These are phyloP conservation scores for Mugil cephalus DNA, from an alignment of 2,113 vertebrate species.

Conservation along the genomic window DNA sequence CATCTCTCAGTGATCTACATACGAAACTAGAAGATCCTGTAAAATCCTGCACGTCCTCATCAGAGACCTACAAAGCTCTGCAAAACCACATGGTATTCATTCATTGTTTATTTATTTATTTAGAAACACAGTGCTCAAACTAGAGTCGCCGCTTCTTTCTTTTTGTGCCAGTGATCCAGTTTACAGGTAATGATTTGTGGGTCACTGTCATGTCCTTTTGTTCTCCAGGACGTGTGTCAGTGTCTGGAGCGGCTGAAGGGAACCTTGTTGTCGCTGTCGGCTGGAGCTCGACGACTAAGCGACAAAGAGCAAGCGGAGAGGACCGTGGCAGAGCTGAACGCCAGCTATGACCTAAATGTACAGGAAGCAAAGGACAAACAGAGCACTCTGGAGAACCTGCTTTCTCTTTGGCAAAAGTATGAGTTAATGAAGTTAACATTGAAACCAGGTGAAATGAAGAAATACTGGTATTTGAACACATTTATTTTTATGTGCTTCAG, in stretches of 20 bases:
- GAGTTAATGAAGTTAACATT: conserved; percentile 22
- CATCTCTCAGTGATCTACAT: conserved; percentile 84
- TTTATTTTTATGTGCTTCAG: conserved; percentile 74
- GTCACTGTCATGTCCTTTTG: conserved; percentile 22
- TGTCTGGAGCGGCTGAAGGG: conserved; percentile 87
- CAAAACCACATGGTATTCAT: conserved; percentile 89
- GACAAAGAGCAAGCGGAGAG: conserved; percentile 81
- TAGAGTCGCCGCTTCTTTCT: background rate
- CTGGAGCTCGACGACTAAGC: conserved; percentile 83
- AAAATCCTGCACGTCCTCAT: conserved; percentile 87
- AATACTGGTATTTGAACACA: background rate
- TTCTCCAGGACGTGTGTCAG: conserved; percentile 89
- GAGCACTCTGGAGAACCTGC: conserved; percentile 84
- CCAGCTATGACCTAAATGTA: conserved; percentile 78
- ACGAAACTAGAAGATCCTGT: conserved; percentile 84
- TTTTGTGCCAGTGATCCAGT: background rate
- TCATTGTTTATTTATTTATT: background rate
- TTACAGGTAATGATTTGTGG: background rate
- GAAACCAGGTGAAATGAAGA: background rate
- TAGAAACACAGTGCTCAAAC: background rate
- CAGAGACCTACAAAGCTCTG: conserved; percentile 89
- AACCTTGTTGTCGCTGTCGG: conserved; percentile 82
- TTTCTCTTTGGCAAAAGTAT: conserved; percentile 93
- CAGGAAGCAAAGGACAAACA: conserved; percentile 87
- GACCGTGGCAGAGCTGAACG: conserved; percentile 81